Base-by-base conservation (phyloP, 2,888 invertebrate genomes). In the Parnassius smintheus region DNA sequence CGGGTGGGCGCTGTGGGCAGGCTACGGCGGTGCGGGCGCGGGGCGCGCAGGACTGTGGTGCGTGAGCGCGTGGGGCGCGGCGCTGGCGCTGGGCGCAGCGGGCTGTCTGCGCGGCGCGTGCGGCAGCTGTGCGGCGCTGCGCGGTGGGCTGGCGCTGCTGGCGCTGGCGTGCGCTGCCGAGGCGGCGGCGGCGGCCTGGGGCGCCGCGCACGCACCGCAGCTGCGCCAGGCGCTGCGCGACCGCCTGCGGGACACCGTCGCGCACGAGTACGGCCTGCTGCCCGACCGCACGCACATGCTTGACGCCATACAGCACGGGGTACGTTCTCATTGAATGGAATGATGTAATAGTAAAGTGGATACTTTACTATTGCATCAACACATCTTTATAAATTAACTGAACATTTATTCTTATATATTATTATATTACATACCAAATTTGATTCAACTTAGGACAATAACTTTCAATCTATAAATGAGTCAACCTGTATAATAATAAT, bases 131-230 rank as follows among this genome's bases (percentile, higher is more conserved):
- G 77, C 83, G 64, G 77, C 84, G 74, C 80, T 90, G 72, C 87
- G 86, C 54, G 83, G 75, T 22, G 85, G 84, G 35, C 82, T 86
- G 74, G 84, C 85, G 64, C 76, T 89, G 75, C 81, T 87, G 68
- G 85, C 86, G 68, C 78, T 87, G 63, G 76, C 80, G 67, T 88
- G 80, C 25, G 85, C 81, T 72, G 88, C 85, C 9, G 88, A 86
- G 76, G 88, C 80, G 51, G 90, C 87, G 51, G 90, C 82, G 49
- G 77, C 75, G 49, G 85, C 85, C 80, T 90, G 91, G 91, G 91
- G 86, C 72, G 85, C 87, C 22, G 82, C 84, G 70, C 90, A 90
- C 75, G 72, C 77, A 66, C 82, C 82, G 59, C 80, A 76, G 73
- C 83, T 90, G 75, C 80, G 79, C 13, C 74, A 70, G 77, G 74